phyloP scores from a whole-genome alignment of 2,888 invertebrate genomes.

The Toxonevra muliebris region DNA sequence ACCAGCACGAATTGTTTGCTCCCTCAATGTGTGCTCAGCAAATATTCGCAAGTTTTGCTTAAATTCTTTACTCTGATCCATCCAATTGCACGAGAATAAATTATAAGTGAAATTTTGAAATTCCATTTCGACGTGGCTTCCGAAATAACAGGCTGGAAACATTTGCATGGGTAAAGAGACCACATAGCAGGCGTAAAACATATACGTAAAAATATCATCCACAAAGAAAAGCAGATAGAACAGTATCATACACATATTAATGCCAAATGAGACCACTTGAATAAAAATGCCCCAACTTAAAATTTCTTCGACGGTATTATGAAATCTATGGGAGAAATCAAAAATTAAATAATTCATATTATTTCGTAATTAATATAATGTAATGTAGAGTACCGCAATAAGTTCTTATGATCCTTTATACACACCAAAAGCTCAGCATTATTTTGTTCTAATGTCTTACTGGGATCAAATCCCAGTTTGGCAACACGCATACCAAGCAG shows the following conservation, averaged over 20 bases:
- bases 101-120: constrained; percentile 20
- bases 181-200: constrained; percentile 22
- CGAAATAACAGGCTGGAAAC: constrained; percentile 34
- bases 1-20: neutral
- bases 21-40: constrained; percentile 16
- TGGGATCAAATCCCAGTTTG: constrained; percentile 27
- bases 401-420: constrained; percentile 30
- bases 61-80: constrained; percentile 19
- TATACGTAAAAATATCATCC: neutral
- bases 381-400: constrained; percentile 20
- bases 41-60: constrained; percentile 25
- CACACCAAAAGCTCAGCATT: constrained; percentile 27
- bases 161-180: constrained; percentile 24
- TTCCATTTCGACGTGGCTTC: constrained; percentile 26
- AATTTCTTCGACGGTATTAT: constrained; percentile 7
- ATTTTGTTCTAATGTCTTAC: neutral
- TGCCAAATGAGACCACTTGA: constrained; percentile 14
- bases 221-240: constrained; percentile 29
- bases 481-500: constrained; percentile 30
- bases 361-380: too few relatives aligned
- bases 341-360: neutral
- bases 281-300: constrained; percentile 7
- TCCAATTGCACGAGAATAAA: constrained; percentile 34
- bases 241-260: constrained; percentile 23
- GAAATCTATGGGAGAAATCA: neutral